phyloP scores from a whole-genome alignment of 2,797 vertebrate species.

The Catharus ustulatus region DNA sequence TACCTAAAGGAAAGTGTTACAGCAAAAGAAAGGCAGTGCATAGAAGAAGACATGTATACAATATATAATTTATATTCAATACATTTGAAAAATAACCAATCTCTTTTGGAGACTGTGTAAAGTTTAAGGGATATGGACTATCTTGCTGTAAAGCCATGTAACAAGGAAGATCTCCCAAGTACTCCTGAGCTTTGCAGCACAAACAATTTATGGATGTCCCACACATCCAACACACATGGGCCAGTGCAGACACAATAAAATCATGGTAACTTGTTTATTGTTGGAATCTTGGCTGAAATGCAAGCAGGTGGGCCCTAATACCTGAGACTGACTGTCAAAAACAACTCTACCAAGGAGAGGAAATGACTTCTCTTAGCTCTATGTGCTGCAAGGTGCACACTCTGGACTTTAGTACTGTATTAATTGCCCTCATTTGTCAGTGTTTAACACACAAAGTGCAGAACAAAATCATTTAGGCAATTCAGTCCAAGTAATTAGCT shows the following conservation, averaged over 20 bases:
- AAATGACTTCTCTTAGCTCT: neutral
- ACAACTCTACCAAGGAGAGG: neutral
- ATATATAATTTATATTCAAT: neutral
- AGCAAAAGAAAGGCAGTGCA: neutral
- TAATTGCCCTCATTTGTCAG: slow-evolving; percentile 42
- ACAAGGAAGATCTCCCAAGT: neutral
- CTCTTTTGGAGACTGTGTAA: neutral
- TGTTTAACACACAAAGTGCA: slow-evolving; percentile 11
- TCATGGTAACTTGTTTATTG: neutral
- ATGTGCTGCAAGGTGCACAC: neutral
- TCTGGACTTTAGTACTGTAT: neutral
- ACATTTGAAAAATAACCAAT: neutral
- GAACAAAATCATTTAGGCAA: slow-evolving; percentile 24
- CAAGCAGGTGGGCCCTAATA: neutral
- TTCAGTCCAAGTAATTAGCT: slow-evolving; percentile 23
- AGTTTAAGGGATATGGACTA: neutral
- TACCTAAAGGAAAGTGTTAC: neutral
- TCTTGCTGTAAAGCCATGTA: neutral
- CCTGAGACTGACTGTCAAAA: neutral
- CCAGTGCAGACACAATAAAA: neutral
- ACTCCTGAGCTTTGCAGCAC: neutral
- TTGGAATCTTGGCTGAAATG: neutral
- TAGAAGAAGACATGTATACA: neutral
- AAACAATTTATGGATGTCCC: neutral
- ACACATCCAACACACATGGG: neutral